Percentiles rank a stretch among this genome's conserved stretches.
phyloP scores from a whole-genome alignment of 2,888 invertebrate species.

The Drosophila antonietae region DNA sequence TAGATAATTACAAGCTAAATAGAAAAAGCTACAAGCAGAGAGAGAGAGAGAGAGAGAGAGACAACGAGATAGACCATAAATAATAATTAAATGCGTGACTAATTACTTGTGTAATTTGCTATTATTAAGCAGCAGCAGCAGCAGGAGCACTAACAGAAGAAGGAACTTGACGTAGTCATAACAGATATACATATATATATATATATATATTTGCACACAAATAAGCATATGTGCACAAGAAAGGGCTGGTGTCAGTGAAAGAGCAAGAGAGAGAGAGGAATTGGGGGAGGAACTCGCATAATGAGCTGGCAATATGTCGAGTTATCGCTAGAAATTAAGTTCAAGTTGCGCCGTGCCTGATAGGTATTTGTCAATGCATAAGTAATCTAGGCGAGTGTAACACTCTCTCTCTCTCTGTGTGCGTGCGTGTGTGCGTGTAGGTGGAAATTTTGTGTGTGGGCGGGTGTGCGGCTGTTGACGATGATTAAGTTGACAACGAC shows the following conservation, averaged over 20 bases:
- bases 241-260: background rate
- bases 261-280: background rate
- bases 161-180: conserved; percentile 57
- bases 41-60: conserved; percentile 9
- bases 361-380: conserved; percentile 64
- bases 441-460: background rate
- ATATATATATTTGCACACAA: background rate
- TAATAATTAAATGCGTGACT: conserved; percentile 82
- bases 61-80: conserved; percentile 57
- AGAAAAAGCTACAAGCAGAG: conserved; percentile 30
- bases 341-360: conserved; percentile 50
- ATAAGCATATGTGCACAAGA: background rate
- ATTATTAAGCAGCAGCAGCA: conserved; percentile 63
- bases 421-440: conserved; percentile 10
- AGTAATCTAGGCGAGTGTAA: conserved; percentile 32
- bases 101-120: conserved; percentile 81
- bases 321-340: conserved; percentile 73
- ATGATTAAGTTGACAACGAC: conserved; percentile 80
- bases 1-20: conserved; percentile 68
- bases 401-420: conserved; percentile 3
- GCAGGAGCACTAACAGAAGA: conserved; percentile 35
- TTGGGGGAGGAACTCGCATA: conserved; percentile 39
- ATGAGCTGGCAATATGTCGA: conserved; percentile 76
- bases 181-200: conserved; percentile 33
- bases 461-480: conserved; percentile 47